These are phyloP conservation scores for Oryzias melastigma DNA, from an alignment of 2,113 vertebrate genomes.

Conservation along the genomic window DNA sequence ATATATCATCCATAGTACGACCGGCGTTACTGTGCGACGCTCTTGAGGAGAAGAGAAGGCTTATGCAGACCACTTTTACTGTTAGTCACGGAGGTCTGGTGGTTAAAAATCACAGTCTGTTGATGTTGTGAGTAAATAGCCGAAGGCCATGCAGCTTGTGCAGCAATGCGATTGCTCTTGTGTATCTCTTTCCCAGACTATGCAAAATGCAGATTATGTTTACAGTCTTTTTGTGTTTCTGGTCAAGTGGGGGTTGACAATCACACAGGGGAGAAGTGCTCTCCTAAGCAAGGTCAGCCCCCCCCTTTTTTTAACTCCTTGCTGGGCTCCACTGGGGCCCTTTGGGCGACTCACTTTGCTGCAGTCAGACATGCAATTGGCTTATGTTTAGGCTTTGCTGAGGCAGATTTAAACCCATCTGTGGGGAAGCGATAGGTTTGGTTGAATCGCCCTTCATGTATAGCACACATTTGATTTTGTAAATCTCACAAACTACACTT, in stretches of 20 bases:
- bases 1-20: constrained; percentile 11
- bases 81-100: constrained; percentile 48
- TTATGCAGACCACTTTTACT: constrained; percentile 16
- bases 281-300: constrained; percentile 58
- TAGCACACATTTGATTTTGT: constrained; percentile 52
- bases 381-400: constrained; percentile 59
- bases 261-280: constrained; percentile 43
- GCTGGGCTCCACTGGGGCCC: constrained; percentile 43
- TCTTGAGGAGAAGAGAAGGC: constrained; percentile 17
- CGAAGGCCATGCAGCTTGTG: constrained; percentile 57
- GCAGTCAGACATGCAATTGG: constrained; percentile 54
- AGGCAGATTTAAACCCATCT: constrained; percentile 67
- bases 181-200: constrained; percentile 53
- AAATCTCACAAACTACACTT: constrained; percentile 51
- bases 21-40: constrained; percentile 13
- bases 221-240: constrained; percentile 55
- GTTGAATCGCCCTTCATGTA: constrained; percentile 54
- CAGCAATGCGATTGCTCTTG: constrained; percentile 53
- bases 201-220: constrained; percentile 72
- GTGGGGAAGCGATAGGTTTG: constrained; percentile 65
- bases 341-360: constrained; percentile 64
- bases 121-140: constrained; percentile 67
- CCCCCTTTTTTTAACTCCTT: constrained; percentile 47
- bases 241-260: constrained; percentile 62
- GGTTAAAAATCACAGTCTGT: constrained; percentile 64